Evolutionary conservation across 2,113 vertebrate species (phyloP).

Genomic region (Callocephalon fimbriatum): DNA sequence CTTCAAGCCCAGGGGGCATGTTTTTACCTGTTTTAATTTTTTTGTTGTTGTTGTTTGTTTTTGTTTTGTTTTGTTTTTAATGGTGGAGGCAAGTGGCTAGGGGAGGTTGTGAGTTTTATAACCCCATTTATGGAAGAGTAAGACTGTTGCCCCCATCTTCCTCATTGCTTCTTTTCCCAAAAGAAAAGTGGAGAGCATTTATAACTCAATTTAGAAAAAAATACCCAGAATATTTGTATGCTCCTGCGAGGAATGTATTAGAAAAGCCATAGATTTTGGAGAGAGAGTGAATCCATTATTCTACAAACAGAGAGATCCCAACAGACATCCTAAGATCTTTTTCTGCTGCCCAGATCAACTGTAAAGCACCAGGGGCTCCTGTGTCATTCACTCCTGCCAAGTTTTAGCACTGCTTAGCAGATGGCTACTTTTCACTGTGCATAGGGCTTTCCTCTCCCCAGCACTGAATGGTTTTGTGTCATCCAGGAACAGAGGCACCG

Average conservation of each 20-base stretch:
- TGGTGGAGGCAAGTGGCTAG: too few relatives aligned
- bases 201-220: neutral
- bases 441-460: neutral
- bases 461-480: fast-evolving
- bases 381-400: neutral
- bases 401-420: neutral
- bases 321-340: neutral
- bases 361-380: neutral
- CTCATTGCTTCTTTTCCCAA: too few relatives aligned
- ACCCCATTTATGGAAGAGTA: too few relatives aligned
- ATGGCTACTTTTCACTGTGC: neutral
- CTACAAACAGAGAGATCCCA: neutral
- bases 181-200: neutral
- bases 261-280: neutral
- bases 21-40: too few relatives aligned
- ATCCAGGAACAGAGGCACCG: neutral
- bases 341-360: neutral
- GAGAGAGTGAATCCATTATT: neutral
- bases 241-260: neutral
- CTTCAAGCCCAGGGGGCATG: too few relatives aligned
- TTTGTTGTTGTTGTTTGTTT: too few relatives aligned
- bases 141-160: too few relatives aligned
- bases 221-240: neutral
- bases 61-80: too few relatives aligned
- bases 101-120: too few relatives aligned